These are phyloP conservation scores for Cyprinus carpio DNA, from an alignment of 2,113 vertebrate species.

Conservation along the genomic window DNA sequence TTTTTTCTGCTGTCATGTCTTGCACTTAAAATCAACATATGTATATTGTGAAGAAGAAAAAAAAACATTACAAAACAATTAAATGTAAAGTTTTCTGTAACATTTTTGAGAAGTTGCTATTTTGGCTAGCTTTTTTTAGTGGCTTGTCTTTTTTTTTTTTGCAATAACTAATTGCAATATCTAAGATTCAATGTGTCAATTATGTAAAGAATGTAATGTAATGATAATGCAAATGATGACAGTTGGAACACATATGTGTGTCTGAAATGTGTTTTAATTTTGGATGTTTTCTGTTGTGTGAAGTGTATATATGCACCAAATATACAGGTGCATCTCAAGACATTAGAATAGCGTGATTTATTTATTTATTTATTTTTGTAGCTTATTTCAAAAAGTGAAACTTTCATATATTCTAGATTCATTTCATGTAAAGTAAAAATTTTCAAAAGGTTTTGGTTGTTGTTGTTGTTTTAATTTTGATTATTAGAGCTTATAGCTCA, in stretches of 20 bases:
- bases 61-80: neutral
- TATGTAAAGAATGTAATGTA: too few relatives aligned
- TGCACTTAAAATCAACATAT: neutral
- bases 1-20: neutral
- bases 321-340: too few relatives aligned
- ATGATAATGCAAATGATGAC: neutral
- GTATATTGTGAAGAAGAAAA: neutral
- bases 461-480: too few relatives aligned
- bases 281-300: neutral
- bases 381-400: too few relatives aligned
- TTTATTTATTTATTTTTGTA: too few relatives aligned
- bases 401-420: too few relatives aligned
- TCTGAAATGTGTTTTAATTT: neutral
- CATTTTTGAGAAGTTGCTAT: neutral
- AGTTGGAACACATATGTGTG: neutral
- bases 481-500: too few relatives aligned
- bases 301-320: slow-evolving; percentile 38
- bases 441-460: too few relatives aligned
- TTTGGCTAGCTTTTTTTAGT: too few relatives aligned
- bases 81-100: neutral
- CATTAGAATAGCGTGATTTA: too few relatives aligned
- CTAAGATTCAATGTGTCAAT: neutral
- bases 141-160: neutral
- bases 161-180: neutral
- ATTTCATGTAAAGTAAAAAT: too few relatives aligned